Percentiles rank a stretch among this genome's conserved stretches.
Conservation (phyloP, 1,140 invertebrate genomes). For the Trichogramma pretiosum region DNA sequence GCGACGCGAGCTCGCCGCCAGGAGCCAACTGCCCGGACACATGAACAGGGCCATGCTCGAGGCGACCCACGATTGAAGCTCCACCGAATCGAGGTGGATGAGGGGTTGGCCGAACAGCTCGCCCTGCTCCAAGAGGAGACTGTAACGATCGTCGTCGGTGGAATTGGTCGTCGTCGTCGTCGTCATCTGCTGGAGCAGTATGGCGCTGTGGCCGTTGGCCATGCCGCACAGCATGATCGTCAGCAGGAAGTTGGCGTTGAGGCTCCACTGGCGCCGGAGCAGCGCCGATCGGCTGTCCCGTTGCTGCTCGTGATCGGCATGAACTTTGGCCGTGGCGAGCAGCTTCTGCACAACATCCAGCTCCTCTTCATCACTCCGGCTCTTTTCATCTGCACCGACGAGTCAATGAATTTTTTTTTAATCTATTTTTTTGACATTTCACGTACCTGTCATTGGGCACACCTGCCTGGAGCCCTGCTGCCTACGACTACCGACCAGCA, state of each 20-base stretch:
- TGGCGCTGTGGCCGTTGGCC: slow-evolving; percentile 53
- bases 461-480: too few relatives aligned
- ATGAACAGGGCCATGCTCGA: slow-evolving; percentile 52
- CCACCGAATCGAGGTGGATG: slow-evolving; percentile 19
- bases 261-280: slow-evolving; percentile 5
- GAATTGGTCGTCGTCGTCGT: slow-evolving; percentile 3
- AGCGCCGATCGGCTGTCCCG: too few relatives aligned
- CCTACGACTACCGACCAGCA: too few relatives aligned
- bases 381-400: too few relatives aligned
- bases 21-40: slow-evolving; percentile 51
- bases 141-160: neutral
- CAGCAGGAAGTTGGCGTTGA: slow-evolving; percentile 31
- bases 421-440: too few relatives aligned
- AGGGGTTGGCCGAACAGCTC: neutral
- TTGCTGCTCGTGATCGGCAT: too few relatives aligned
- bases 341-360: too few relatives aligned
- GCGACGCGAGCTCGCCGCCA: slow-evolving; percentile 55
- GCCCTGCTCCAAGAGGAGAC: neutral
- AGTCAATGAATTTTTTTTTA: too few relatives aligned
- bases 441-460: too few relatives aligned
- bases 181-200: slow-evolving; percentile 53
- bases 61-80: slow-evolving; percentile 55
- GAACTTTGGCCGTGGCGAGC: too few relatives aligned
- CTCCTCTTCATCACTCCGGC: too few relatives aligned
- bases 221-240: slow-evolving; percentile 48